phyloP scores from a whole-genome alignment of 2,888 invertebrate species.

The Drosophila meridiana region DNA sequence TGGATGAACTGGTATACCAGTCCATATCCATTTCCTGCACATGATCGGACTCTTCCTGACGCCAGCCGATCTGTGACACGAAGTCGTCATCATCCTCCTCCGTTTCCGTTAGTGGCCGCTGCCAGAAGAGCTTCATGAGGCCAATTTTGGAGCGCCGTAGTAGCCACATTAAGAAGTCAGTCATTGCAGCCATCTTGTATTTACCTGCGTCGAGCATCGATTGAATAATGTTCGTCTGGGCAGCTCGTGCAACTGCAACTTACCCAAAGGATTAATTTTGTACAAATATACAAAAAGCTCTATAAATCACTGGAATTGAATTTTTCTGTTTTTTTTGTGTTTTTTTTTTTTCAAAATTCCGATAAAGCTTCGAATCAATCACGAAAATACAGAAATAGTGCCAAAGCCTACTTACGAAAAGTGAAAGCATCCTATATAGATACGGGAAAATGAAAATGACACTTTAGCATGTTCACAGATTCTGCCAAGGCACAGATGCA shows the following conservation, averaged over 20 bases:
- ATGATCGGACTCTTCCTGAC: not conserved
- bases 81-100: not conserved
- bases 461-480: constrained; percentile 39
- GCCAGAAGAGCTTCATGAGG: constrained; percentile 1
- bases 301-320: not conserved
- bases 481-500: not conserved
- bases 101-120: not conserved
- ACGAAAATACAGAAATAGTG: not conserved
- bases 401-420: constrained; percentile 40
- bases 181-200: not conserved
- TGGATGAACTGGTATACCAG: not conserved
- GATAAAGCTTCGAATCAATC: constrained; percentile 12
- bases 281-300: not conserved
- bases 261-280: not conserved
- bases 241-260: not conserved
- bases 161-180: not conserved
- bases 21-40: not conserved
- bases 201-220: not conserved
- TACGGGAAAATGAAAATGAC: constrained; percentile 43
- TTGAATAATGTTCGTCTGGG: not conserved
- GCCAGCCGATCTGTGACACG: no score
- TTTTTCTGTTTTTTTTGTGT: not conserved
- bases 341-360: no score
- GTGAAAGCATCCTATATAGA: constrained; percentile 55
- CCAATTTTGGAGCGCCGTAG: not conserved